Evolutionary conservation across 92 coral and sea anemone genomes (phyloP).

Genomic region (Porites cylindrica): DNA sequence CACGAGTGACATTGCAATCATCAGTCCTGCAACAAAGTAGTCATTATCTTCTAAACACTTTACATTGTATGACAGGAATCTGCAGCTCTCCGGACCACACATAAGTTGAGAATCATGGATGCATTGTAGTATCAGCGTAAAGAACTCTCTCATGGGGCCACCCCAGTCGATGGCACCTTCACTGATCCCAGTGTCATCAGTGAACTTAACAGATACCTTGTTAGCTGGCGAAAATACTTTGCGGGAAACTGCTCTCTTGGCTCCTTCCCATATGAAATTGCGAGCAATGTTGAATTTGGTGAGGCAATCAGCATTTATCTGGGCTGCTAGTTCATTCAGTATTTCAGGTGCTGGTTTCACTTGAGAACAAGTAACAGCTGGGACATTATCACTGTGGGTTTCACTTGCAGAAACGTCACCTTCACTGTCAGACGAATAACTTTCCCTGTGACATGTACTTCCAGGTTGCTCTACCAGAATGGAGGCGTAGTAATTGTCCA

Average conservation of each 20-base stretch:
- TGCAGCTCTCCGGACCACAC: conserved; percentile 64
- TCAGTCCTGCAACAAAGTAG: conserved; percentile 61
- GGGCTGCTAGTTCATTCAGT: conserved; percentile 71
- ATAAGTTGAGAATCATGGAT: conserved; percentile 53
- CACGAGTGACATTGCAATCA: conserved; percentile 34
- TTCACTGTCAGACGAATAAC: conserved; percentile 44
- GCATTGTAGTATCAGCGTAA: conserved; percentile 57
- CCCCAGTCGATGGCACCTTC: conserved; percentile 80
- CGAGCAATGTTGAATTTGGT: conserved; percentile 77
- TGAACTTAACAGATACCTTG: conserved; percentile 78
- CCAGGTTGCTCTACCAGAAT: conserved; percentile 51
- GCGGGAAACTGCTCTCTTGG: conserved; percentile 69
- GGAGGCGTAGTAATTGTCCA: conserved; percentile 27
- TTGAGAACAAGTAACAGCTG: conserved; percentile 43
- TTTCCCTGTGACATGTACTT: conserved; percentile 24
- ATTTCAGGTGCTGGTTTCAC: conserved; percentile 44
- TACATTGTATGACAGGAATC: conserved; percentile 52
- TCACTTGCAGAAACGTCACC: conserved; percentile 43
- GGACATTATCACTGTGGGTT: conserved; percentile 52
- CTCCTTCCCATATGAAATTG: conserved; percentile 81
- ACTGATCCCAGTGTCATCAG: conserved; percentile 70
- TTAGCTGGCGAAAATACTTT: conserved; percentile 74
- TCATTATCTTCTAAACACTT: conserved; percentile 51
- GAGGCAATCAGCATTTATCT: conserved; percentile 44
- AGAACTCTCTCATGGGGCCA: conserved; percentile 72